Percentiles rank a stretch among this genome's conserved stretches.
phyloP scores from a whole-genome alignment of 2,888 invertebrate species.

The Dendrolimus pini region DNA sequence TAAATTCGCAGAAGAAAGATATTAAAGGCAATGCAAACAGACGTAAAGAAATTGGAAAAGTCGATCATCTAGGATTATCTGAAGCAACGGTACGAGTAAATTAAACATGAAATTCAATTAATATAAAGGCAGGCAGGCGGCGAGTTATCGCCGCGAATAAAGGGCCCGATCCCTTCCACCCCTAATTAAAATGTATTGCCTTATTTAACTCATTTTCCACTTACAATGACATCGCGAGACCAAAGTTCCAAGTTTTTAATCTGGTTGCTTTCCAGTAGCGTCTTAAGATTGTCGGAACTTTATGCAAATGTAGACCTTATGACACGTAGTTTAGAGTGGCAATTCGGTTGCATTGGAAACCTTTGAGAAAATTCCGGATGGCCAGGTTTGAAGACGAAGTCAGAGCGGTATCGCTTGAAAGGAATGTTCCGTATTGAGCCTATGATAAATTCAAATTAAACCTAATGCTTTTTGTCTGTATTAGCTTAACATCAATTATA shows the following conservation, averaged over 20 bases:
- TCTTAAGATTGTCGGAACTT: slow-evolving; percentile 31
- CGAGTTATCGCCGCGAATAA: slow-evolving; percentile 72
- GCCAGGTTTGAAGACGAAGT: slow-evolving; percentile 47
- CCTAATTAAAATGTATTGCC: slow-evolving; percentile 77
- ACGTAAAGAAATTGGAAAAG: neutral
- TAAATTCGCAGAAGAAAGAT: neutral
- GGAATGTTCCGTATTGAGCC: neutral
- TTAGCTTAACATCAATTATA: too few species aligned
- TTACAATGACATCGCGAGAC: slow-evolving; percentile 73
- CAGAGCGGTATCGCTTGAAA: slow-evolving; percentile 43
- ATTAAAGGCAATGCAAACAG: neutral
- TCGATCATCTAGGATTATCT: slow-evolving; percentile 47
- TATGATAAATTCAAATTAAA: neutral
- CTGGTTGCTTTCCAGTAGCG: slow-evolving; percentile 55
- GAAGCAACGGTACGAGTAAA: slow-evolving; percentile 58
- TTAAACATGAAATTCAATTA: slow-evolving; percentile 77
- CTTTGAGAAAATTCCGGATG: slow-evolving; percentile 39
- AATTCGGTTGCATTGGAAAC: slow-evolving; percentile 19
- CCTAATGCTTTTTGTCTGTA: too few species aligned
- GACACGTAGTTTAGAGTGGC: neutral
- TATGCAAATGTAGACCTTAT: slow-evolving; percentile 20
- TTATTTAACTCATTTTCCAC: slow-evolving; percentile 77
- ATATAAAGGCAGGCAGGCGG: slow-evolving; percentile 48
- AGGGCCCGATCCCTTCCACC: slow-evolving; percentile 64
- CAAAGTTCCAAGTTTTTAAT: slow-evolving; percentile 73